A percentile compares a stretch with the other conserved stretches of the same genome.
These are phyloP conservation scores for Tympanoctomys barrerae DNA, from an alignment of 2,797 vertebrate genomes.

Conservation along the genomic window DNA sequence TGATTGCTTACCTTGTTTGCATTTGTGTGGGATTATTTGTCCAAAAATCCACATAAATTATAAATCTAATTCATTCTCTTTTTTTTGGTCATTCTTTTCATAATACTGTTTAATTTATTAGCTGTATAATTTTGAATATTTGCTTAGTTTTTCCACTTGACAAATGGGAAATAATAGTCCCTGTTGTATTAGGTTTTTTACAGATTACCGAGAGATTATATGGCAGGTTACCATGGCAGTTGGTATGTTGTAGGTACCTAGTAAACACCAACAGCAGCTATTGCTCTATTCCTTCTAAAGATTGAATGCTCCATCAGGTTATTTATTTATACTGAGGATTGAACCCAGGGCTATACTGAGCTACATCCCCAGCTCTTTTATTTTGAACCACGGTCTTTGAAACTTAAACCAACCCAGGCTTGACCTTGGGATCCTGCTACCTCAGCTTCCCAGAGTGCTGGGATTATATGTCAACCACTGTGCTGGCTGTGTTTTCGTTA, in stretches of 20 bases:
- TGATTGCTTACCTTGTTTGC: conserved; percentile 6
- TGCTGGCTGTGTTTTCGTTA: not conserved
- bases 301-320: not conserved
- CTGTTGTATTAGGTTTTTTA: not conserved
- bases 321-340: not conserved
- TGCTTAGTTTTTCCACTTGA: conserved; percentile 49
- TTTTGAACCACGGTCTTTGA: not conserved
- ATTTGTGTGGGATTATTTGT: not conserved
- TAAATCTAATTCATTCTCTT: conserved; percentile 47
- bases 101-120: conserved; percentile 28
- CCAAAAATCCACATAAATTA: not conserved
- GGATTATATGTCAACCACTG: not conserved
- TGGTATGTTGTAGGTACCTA: not conserved
- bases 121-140: conserved; percentile 48
- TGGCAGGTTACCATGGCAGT: not conserved
- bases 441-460: not conserved
- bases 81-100: conserved; percentile 17
- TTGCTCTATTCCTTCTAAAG: conserved; percentile 39
- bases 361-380: not conserved
- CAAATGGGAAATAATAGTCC: conserved; percentile 21
- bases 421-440: not conserved
- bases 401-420: not conserved
- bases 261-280: not conserved
- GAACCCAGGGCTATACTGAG: not conserved
- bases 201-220: conserved; percentile 43